Evolutionary conservation across 2,888 invertebrate genomes (phyloP).

Genomic region (Stegophylla sp.): DNA sequence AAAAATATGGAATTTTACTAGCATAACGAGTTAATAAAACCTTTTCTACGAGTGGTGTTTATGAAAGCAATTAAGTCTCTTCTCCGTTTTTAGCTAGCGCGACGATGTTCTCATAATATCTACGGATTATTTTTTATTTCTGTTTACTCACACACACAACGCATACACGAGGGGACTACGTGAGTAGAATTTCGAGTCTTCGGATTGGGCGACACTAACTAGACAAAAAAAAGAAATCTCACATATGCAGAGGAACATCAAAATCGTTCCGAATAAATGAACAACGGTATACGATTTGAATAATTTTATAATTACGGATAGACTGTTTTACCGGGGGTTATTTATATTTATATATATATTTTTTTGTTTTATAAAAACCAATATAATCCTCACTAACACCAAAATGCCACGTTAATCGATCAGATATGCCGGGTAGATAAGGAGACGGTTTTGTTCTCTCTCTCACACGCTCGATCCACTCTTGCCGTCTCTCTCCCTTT

Average conservation of each 20-base stretch:
- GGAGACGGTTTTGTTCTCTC: not conserved
- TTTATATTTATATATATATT: conserved; percentile 21
- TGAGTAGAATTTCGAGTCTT: conserved; percentile 34
- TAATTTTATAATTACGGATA: conserved; percentile 45
- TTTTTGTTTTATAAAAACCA: conserved; percentile 9
- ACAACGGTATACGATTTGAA: conserved; percentile 33
- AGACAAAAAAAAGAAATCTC: conserved; percentile 3
- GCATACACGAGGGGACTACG: conserved; percentile 1
- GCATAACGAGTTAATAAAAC: conserved; percentile 34
- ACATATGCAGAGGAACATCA: not conserved
- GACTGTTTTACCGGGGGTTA: conserved; percentile 16
- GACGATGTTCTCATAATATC: conserved; percentile 15
- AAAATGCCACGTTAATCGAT: conserved; percentile 47
- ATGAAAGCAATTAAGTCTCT: conserved; percentile 15
- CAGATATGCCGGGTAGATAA: conserved; percentile 47
- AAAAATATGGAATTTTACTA: conserved; percentile 20
- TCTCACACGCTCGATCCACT: not conserved
- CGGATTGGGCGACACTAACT: not conserved
- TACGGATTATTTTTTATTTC: conserved; percentile 6
- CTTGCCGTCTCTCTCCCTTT: not conserved
- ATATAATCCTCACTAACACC: conserved; percentile 34
- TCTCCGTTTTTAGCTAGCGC: not conserved
- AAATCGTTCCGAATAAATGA: conserved; percentile 15
- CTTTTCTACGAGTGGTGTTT: conserved; percentile 18
- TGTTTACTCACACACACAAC: not conserved